Base-by-base conservation (phyloP, 2,888 invertebrate genomes). In the Dasypolia templi region DNA sequence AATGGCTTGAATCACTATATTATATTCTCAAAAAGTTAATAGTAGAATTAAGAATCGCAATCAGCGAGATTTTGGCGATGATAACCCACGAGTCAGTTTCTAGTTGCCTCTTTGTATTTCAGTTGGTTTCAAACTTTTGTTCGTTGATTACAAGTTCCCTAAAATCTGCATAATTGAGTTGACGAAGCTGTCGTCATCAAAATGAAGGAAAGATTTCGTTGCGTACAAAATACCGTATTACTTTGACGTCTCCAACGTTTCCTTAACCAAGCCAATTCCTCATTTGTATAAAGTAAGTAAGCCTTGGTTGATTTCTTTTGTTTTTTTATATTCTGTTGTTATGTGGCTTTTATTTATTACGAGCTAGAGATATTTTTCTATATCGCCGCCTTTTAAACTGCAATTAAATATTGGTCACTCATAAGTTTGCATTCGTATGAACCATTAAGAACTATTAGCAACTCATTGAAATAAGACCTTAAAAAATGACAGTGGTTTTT, bases 141-240 rank as follows among this genome's bases (percentile, higher is more conserved):
- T 85, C 86, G 83, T 85, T 87, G 86, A 85, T 87, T 87, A 87
- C 77, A 86, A 85, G 85, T 86, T 84, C 35, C 65, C 69, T 69
- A 69, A 78, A 79, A 87, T 87, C 83, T 87, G 79, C 86, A 87
- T 87, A 87, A 87, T 87, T 81, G 77, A 79, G 77, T 87, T 86
- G 84, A 86, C 81, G 75, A 76, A 72, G 61, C 75, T 59, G 67
- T 61, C 71, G 56, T 74, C 83, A 75, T 77, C 64, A 65, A 79
- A 86, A 87, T 82, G 77, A 77, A 77, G 75, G 75, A 67, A 79
- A 75, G 74, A 75, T 87, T 81, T 79, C 71, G 75, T 81, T 83
- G 74, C 77, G 58, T 77, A 81, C 67, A 67, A 74, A 87, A 79
- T 82, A 76, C 74, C 71, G 58, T 81, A 69, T 79, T 75, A 82